Evolutionary conservation across 2,113 vertebrate species (phyloP), one percentile per base, ranked within the genome.

Genomic region (Ictidomys tridecemlineatus): DNA sequence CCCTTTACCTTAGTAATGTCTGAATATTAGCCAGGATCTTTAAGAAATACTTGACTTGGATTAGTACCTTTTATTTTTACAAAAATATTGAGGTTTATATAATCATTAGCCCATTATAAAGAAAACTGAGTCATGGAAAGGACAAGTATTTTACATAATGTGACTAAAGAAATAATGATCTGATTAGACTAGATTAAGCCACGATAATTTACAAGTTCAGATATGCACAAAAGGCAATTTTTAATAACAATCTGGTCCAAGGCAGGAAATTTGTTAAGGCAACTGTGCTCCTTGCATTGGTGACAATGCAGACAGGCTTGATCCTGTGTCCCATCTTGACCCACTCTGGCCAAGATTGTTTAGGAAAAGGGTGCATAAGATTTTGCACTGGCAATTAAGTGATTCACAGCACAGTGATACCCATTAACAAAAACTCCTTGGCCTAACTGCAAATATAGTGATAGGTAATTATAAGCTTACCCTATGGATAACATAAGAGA

Each of bases 401-500:
- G 26, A 85, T 8, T 88, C 53, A 92, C 18, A 63, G 39, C 70
- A 6, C n/a, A 85, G 63, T 78, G 26, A 24, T 53, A 65, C 61
- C 22, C 10, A 39, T 34, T 48, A 39, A n/a, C 69, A 39, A 39
- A 8, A 61, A 34, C 2, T 48, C 30, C 28, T 48, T n/a, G 39
- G 63, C 20, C 42, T 45, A 65, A 65, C 11, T 63, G 53, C 5
- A 78, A 85, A 53, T 32, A 79, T 16, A 17, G 9, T 85, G 24
- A 65, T 24, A 18, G 51, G 26, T 1, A 85, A 78, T 11, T 13
- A 42, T 76, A 67, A 63, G 39, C 53, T 9, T 69, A 32, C 69
- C 8, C 1, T 0, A 1, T 53, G 8, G 2, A 77, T 61, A 63
- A 13, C 12, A n/a, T 9, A 42, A 1, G 4, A 94, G 9, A 86